Percentiles rank a stretch among this genome's conserved stretches.
These are phyloP conservation scores for Notamacropus eugenii DNA, from an alignment of 2,797 vertebrate species.

Conservation along the genomic window DNA sequence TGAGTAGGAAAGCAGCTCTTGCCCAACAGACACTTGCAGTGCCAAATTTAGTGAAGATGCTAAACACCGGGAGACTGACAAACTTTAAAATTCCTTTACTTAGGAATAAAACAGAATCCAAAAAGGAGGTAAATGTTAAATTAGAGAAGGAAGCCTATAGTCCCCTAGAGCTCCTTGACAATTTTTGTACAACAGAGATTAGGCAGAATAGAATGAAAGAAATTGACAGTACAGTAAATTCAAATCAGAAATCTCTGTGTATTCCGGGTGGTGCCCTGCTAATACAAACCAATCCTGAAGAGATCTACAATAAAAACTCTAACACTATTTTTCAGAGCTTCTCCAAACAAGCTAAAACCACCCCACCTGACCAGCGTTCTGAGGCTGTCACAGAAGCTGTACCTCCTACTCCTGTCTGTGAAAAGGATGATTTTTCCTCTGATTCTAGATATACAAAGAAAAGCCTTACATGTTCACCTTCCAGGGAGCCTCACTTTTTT, in stretches of 20 bases:
- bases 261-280: constrained; percentile 2
- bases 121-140: constrained; percentile 55
- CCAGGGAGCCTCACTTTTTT: constrained; percentile 60
- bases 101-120: constrained; percentile 77
- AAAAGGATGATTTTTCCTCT: constrained; percentile 50
- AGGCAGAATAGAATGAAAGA: constrained; percentile 68
- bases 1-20: constrained; percentile 55
- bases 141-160: constrained; percentile 74
- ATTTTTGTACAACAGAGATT: constrained; percentile 53
- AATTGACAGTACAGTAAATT: constrained; percentile 53
- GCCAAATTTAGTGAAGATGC: constrained; percentile 71
- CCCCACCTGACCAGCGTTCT: constrained; percentile 47
- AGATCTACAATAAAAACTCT: constrained; percentile 56
- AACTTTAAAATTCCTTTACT: constrained; percentile 86
- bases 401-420: constrained; percentile 54
- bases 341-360: constrained; percentile 56
- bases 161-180: constrained; percentile 75
- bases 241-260: constrained; percentile 48
- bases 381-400: constrained; percentile 44
- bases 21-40: constrained; percentile 66
- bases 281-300: constrained; percentile 31
- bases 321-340: constrained; percentile 54
- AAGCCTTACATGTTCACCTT: not conserved
- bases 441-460: constrained; percentile 62
- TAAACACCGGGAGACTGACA: constrained; percentile 71